Conservation (phyloP, 2,888 invertebrate genomes). For the Parnassius mnemosyne region DNA sequence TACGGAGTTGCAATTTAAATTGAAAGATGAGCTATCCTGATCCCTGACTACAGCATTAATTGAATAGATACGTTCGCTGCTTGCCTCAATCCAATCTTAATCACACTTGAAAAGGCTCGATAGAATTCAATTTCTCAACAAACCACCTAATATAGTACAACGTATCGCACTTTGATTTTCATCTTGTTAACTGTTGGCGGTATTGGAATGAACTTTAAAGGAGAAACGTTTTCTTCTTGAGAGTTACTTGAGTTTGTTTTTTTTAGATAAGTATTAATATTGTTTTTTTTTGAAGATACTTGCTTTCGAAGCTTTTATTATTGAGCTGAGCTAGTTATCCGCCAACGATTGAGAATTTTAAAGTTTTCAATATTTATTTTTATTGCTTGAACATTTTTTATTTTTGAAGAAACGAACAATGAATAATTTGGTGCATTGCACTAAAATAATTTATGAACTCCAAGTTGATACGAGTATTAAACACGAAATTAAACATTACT, state of each 20-base stretch:
- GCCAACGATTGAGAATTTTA: neutral
- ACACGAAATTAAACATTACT: too few relatives aligned
- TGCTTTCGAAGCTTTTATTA: conserved; percentile 3
- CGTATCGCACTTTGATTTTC: conserved; percentile 64
- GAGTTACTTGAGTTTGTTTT: conserved; percentile 5
- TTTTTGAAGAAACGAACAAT: too few relatives aligned
- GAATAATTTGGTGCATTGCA: too few relatives aligned
- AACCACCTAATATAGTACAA: conserved; percentile 64
- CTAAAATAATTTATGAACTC: too few relatives aligned
- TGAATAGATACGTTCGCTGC: conserved; percentile 75
- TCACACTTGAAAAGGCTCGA: conserved; percentile 73
- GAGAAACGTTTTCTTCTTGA: conserved; percentile 3
- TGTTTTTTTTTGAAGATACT: conserved; percentile 1
- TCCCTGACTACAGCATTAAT: conserved; percentile 66
- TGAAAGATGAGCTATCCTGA: conserved; percentile 57
- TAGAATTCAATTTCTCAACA: conserved; percentile 56
- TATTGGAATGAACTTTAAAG: conserved; percentile 27
- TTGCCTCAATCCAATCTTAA: conserved; percentile 73
- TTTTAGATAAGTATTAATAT: conserved; percentile 2
- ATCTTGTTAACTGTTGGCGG: conserved; percentile 49
- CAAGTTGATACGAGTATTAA: too few relatives aligned
- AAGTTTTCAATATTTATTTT: neutral
- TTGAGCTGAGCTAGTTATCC: neutral
- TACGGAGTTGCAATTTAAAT: conserved; percentile 67
- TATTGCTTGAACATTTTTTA: too few relatives aligned